Percentiles rank a stretch among this genome's conserved stretches.
These are phyloP conservation scores for Pristionchus entomophagus DNA, from an alignment of 2,888 invertebrate species.

Conservation along the genomic window DNA sequence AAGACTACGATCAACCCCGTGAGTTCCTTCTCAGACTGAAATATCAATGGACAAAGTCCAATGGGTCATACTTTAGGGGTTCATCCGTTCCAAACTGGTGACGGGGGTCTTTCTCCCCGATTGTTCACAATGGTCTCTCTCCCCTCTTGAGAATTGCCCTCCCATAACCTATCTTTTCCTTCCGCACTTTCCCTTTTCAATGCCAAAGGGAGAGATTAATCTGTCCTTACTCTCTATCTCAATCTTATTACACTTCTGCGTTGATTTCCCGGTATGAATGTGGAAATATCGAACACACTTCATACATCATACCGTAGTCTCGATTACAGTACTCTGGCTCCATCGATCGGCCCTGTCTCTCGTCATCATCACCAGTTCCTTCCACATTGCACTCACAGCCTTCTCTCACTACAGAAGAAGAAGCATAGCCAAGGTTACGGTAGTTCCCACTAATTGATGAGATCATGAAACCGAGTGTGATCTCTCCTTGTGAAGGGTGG, in stretches of 20 bases:
- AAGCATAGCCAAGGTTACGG: neutral
- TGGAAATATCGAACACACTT: neutral
- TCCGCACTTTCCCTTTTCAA: constrained; percentile 16
- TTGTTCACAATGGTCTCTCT: neutral
- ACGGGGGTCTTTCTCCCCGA: neutral
- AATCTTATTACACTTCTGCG: neutral
- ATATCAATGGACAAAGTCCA: neutral
- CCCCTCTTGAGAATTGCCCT: neutral
- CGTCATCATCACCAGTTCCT: neutral
- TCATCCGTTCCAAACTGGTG: neutral
- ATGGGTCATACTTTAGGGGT: neutral
- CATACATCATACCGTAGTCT: neutral
- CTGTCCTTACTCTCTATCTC: neutral
- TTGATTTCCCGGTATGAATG: neutral
- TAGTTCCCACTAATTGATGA: too few relatives aligned
- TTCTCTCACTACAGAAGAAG: neutral
- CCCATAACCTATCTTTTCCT: neutral
- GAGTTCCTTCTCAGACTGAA: neutral
- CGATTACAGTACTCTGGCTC: neutral
- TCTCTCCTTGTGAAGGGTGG: too few relatives aligned
- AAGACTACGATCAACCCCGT: neutral
- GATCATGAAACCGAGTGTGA: too few relatives aligned
- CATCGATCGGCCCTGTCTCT: constrained; percentile 15
- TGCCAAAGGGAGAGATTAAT: neutral
- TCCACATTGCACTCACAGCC: neutral